A percentile compares a stretch with the other conserved stretches of the same genome.
phyloP scores from a whole-genome alignment of 2,888 invertebrate genomes.

The Andrena dorsata region DNA sequence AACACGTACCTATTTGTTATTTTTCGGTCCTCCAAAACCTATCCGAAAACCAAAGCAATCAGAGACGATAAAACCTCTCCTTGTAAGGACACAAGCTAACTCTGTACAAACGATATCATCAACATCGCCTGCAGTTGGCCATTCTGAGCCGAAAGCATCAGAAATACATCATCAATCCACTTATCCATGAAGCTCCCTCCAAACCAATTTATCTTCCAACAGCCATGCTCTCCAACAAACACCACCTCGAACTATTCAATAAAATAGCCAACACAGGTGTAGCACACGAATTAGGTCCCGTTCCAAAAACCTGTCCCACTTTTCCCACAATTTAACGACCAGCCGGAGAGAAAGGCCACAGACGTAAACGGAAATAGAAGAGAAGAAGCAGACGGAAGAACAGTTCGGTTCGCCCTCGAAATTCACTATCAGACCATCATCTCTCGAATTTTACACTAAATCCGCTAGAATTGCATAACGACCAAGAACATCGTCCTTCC shows the following conservation, averaged over 20 bases:
- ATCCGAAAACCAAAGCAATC: no score
- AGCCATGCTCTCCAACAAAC: no score
- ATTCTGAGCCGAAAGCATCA: no score
- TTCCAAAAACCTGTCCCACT: slow-evolving; percentile 39
- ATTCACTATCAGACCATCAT: not conserved
- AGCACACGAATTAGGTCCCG: not conserved
- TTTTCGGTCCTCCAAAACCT: no score
- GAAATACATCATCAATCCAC: no score
- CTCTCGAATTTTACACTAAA: slow-evolving; percentile 4
- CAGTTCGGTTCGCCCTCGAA: not conserved
- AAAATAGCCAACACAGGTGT: not conserved
- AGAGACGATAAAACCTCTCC: no score
- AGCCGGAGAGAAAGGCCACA: slow-evolving; percentile 12
- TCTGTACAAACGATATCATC: no score
- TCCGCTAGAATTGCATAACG: slow-evolving; percentile 3
- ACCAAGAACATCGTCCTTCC: not conserved
- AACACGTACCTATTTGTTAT: no score
- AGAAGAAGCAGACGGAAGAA: not conserved
- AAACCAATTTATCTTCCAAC: no score
- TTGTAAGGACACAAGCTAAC: no score
- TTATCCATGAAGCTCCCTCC: no score
- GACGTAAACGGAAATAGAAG: not conserved
- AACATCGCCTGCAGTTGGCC: no score
- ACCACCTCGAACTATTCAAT: slow-evolving; percentile 1
- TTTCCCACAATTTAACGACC: not conserved